Percentiles rank a stretch among this genome's conserved stretches.
These are phyloP conservation scores for Troglohyphantes excavatus DNA, from an alignment of 2,888 invertebrate genomes.

Conservation along the genomic window DNA sequence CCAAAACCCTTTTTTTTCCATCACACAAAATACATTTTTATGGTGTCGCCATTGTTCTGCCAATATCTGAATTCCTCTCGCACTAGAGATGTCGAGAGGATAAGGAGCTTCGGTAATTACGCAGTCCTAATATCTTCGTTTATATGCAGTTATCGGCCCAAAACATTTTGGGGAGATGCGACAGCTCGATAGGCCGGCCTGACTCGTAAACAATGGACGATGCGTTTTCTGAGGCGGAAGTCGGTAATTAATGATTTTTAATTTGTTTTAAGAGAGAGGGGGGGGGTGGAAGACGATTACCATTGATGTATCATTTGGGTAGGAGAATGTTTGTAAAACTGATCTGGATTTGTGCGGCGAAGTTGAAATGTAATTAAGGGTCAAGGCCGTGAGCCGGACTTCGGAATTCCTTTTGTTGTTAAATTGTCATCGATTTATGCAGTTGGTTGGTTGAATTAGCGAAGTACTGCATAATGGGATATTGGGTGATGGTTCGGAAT, in stretches of 20 bases:
- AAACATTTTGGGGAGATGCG: not conserved
- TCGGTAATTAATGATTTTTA: conserved; percentile 36
- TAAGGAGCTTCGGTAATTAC: conserved; percentile 25
- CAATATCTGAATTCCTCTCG: conserved; percentile 35
- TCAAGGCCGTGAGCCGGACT: not conserved
- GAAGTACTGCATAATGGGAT: no score
- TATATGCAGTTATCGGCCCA: conserved; percentile 67
- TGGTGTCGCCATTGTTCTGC: not conserved
- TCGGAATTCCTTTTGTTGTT: no score
- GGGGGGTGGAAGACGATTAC: no score
- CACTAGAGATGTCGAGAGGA: conserved; percentile 8
- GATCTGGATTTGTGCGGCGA: not conserved
- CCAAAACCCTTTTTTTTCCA: not conserved
- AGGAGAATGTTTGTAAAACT: not conserved
- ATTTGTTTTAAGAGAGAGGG: not conserved
- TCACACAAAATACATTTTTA: not conserved
- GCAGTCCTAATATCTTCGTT: conserved; percentile 63
- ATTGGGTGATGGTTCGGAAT: no score
- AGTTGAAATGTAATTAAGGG: not conserved
- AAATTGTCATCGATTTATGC: no score
- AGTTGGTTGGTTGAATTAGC: no score
- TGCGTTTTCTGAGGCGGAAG: conserved; percentile 18
- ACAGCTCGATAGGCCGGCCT: not conserved
- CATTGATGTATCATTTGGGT: not conserved
- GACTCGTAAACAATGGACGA: conserved; percentile 27